Base-by-base conservation (phyloP, 2,888 invertebrate genomes). In the Amphipoea oculea region DNA sequence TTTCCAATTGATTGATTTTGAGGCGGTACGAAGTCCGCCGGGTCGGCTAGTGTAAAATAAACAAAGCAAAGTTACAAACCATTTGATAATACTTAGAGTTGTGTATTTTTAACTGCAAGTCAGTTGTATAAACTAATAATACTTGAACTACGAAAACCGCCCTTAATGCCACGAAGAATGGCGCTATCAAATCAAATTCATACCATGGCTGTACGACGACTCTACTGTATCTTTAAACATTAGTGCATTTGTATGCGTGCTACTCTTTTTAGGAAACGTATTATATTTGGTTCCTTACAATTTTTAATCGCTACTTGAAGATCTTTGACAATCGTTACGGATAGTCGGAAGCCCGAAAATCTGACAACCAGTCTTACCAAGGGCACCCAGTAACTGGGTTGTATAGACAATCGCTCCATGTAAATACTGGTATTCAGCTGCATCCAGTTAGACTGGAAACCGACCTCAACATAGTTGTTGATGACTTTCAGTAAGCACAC, bases 131-230 rank as follows among this genome's bases (percentile, higher is more conserved):
- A 51, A 23, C 36, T 48, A 48, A 5, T 36, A 68, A 36, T 12
- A 57, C 9, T 70, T 57, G 17, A 40, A 20, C 6, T 23, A 45
- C 17, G 11, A 68, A 68, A 68, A 51, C 5, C 5, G 9, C 11
- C 9, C 67, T 45, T 68, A 11, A 20, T 3, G 29, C 29, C 51
- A 20, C 7, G 0, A 69, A 36, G 4, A 69, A 51, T 20, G 48
- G 12, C 20, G 20, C 12, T 69, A 69, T 29, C 69, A 69, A 51
- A 6, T 29, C 5, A 68, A 68, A 68, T 69, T 68, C 62, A 62
- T 40, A 11, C 45, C 9, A 45, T 23, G 23, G 57, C n/a, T 57
- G 4, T n/a, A 57, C 11, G 23, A n/a, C 9, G n/a, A n/a, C n/a
- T 57, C 23, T 23, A 57, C 20, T 9, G 14, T 67, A 40, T 12